Percentiles rank a stretch among this genome's conserved stretches.
Evolutionary conservation across 2,113 vertebrate genomes (phyloP).

Genomic region (Salvelinus namaycush): DNA sequence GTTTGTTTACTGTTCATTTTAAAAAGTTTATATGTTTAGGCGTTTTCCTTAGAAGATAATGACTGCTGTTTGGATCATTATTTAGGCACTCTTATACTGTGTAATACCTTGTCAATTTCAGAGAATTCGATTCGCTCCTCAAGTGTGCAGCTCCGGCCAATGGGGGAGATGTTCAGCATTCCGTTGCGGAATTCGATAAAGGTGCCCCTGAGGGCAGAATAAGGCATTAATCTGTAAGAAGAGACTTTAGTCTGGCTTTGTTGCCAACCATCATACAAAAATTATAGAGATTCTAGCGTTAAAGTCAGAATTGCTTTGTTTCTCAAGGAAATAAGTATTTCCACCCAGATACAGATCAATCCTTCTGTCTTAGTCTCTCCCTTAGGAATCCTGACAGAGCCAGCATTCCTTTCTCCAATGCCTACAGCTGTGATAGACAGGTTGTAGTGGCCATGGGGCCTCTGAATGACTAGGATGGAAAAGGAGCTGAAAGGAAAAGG

Average conservation of each 20-base stretch:
- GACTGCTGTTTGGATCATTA: background rate
- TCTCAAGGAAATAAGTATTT: too few species aligned
- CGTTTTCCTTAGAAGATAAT: background rate
- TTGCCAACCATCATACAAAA: too few species aligned
- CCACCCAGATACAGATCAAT: too few species aligned
- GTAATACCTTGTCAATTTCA: constrained; percentile 90
- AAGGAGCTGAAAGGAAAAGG: background rate
- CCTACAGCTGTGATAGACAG: background rate
- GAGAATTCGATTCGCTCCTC: constrained; percentile 95
- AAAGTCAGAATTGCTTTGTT: too few species aligned
- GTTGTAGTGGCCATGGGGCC: background rate
- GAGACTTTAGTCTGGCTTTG: too few species aligned
- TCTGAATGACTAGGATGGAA: background rate
- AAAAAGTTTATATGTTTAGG: background rate
- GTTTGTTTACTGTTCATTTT: background rate
- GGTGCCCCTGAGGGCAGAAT: constrained; percentile 79
- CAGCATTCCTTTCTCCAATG: background rate
- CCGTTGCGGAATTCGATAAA: constrained; percentile 98
- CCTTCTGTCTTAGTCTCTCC: too few species aligned
- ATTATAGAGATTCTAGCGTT: too few species aligned
- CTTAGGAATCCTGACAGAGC: background rate
- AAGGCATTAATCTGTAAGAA: background rate
- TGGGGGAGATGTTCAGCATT: constrained; percentile 94
- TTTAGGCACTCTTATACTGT: background rate
- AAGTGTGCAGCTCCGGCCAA: constrained; percentile 91